Conservation (phyloP, 2,797 vertebrate species). For the Moxostoma hubbsi region DNA sequence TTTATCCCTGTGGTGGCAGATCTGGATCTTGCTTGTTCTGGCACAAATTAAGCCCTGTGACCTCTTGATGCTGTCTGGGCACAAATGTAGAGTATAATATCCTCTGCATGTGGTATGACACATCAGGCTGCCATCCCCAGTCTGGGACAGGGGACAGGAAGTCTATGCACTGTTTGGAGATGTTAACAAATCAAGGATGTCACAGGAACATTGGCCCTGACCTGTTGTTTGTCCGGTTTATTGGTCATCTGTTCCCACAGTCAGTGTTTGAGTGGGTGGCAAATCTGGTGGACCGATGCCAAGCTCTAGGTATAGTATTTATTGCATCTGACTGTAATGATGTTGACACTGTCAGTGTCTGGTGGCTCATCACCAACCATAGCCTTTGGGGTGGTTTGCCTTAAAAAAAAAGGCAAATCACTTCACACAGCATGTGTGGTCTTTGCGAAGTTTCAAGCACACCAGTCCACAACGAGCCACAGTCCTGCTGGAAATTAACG, state of each 20-base stretch:
- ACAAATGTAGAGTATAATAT: background rate
- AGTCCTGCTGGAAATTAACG: conserved; percentile 69
- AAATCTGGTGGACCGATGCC: conserved; percentile 41
- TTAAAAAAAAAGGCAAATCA: conserved; percentile 69
- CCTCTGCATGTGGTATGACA: conserved; percentile 5
- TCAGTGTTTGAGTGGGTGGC: conserved; percentile 42
- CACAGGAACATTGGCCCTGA: conserved; percentile 59
- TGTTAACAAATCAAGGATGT: conserved; percentile 72
- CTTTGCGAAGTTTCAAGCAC: conserved; percentile 57
- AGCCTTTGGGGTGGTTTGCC: conserved; percentile 77
- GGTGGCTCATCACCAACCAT: conserved; percentile 54
- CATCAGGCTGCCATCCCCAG: conserved; percentile 17
- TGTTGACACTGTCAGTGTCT: conserved; percentile 64
- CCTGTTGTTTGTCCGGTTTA: conserved; percentile 56
- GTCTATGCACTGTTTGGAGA: conserved; percentile 61
- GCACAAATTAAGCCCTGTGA: background rate
- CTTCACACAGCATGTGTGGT: conserved; percentile 75
- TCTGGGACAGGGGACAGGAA: background rate
- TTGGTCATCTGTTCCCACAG: conserved; percentile 65
- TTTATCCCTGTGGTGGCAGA: background rate
- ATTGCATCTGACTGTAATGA: conserved; percentile 76
- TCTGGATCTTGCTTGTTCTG: background rate
- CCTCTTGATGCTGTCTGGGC: background rate
- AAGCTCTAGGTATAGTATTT: conserved; percentile 42
- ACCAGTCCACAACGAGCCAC: conserved; percentile 64